These are phyloP conservation scores for Theristicus caerulescens DNA, from an alignment of 2,113 vertebrate species.

Conservation along the genomic window DNA sequence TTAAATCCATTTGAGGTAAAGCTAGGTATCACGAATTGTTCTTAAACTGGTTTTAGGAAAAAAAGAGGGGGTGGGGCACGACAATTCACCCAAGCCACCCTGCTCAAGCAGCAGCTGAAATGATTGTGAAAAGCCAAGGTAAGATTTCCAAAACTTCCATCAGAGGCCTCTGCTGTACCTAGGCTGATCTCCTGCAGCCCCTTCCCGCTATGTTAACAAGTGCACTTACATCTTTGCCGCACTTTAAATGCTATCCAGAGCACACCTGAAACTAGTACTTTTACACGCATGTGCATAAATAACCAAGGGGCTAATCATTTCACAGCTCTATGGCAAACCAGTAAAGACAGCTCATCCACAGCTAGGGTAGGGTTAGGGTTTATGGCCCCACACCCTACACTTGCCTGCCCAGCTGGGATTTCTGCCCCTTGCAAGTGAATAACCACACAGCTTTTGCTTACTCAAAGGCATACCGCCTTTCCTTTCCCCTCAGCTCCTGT, in stretches of 20 bases:
- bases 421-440: neutral
- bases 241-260: neutral
- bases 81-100: neutral
- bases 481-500: neutral
- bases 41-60: neutral
- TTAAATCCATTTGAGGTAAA: neutral
- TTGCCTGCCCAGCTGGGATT: neutral
- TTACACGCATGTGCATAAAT: neutral
- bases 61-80: rapidly evolving
- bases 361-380: rapidly evolving
- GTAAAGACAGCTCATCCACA: neutral
- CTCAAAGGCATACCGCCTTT: rapidly evolving
- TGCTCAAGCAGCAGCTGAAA: neutral
- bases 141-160: neutral
- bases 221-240: neutral
- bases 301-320: neutral
- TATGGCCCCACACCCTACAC: neutral
- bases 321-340: neutral
- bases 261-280: neutral
- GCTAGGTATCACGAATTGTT: neutral
- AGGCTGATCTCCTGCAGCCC: neutral
- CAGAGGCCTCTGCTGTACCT: neutral
- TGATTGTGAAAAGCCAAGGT: neutral
- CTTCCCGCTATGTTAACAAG: neutral
- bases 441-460: neutral